These are phyloP conservation scores for Falcunculus frontatus DNA, from an alignment of 2,113 vertebrate species.

Conservation along the genomic window DNA sequence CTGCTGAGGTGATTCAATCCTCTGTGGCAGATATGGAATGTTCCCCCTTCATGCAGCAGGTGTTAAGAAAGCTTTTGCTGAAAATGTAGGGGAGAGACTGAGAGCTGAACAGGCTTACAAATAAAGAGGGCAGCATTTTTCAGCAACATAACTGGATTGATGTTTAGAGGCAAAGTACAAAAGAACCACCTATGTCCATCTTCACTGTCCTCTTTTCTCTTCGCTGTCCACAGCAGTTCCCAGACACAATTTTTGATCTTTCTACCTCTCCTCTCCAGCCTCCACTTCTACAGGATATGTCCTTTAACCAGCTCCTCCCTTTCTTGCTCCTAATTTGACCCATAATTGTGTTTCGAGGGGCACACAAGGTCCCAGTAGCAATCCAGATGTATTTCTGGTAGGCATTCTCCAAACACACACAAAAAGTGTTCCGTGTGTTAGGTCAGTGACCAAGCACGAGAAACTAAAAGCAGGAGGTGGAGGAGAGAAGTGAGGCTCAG, in stretches of 20 bases:
- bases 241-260: background rate
- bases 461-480: background rate
- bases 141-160: no score
- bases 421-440: fast-evolving
- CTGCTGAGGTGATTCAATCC: background rate
- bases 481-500: background rate
- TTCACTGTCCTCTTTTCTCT: background rate
- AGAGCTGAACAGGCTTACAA: background rate
- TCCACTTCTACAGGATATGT: background rate
- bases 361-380: background rate
- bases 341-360: background rate
- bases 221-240: background rate
- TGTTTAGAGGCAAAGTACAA: background rate
- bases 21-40: background rate
- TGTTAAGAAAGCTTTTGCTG: background rate
- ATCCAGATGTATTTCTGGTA: background rate
- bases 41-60: background rate
- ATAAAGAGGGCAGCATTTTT: background rate
- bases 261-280: background rate
- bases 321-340: background rate
- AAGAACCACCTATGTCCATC: background rate
- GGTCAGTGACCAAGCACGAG: background rate
- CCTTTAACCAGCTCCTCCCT: background rate
- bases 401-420: background rate
- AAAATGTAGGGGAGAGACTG: fast-evolving